Evolutionary conservation across 2,888 invertebrate genomes (phyloP).

Genomic region (Ferdinandea cuprea): DNA sequence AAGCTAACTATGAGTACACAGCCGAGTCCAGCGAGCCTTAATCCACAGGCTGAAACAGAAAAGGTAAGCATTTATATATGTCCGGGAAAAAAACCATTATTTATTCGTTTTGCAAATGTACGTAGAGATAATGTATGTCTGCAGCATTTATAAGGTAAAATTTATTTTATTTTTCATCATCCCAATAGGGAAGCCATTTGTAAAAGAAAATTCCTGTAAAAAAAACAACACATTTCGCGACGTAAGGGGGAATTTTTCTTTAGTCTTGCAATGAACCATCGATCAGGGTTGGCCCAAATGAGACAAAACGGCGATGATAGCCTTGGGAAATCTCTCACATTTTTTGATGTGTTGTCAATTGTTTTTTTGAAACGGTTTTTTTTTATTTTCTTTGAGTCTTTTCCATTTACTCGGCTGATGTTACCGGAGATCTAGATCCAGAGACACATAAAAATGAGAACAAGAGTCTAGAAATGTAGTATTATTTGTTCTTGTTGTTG

Average conservation of each 20-base stretch:
- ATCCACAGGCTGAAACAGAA: constrained; percentile 90
- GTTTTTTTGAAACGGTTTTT: constrained; percentile 20
- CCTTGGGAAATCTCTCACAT: constrained; percentile 40
- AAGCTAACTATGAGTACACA: constrained; percentile 87
- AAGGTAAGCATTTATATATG: constrained; percentile 77
- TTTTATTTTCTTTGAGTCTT: constrained; percentile 13
- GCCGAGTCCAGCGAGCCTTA: constrained; percentile 90
- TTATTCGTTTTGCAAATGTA: constrained; percentile 4
- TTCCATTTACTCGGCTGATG: background rate
- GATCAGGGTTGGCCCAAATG: too few species aligned
- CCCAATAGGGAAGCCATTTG: constrained; percentile 8
- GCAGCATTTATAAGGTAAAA: background rate
- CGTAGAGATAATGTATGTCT: too few species aligned
- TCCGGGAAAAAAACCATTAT: constrained; percentile 5
- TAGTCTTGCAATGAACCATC: constrained; percentile 12
- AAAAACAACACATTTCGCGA: constrained; percentile 2
- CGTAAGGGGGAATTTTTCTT: constrained; percentile 20
- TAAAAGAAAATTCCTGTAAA: constrained; percentile 8
- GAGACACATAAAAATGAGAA: constrained; percentile 1
- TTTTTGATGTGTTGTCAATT: constrained; percentile 49
- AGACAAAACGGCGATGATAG: background rate
- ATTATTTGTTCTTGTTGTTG: constrained; percentile 6
- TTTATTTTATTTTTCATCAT: constrained; percentile 1
- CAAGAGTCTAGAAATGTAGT: background rate
- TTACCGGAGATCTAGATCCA: constrained; percentile 32